Evolutionary conservation across 2,888 invertebrate genomes (phyloP).

Genomic region (Tholera decimalis): DNA sequence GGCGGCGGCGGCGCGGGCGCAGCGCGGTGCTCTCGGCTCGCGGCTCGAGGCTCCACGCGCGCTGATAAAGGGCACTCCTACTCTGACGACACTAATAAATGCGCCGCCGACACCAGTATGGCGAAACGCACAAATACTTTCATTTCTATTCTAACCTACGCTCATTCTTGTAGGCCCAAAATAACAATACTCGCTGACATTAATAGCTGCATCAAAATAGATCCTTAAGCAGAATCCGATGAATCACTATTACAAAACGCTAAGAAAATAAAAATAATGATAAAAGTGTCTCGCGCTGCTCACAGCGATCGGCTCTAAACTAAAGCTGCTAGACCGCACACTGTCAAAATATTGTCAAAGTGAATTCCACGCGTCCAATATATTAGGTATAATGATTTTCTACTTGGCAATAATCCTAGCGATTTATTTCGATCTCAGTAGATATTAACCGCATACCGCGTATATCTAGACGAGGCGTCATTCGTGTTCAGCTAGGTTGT

Average conservation of each 20-base stretch:
- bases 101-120: slow-evolving; percentile 42
- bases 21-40: slow-evolving; percentile 46
- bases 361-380: slow-evolving; percentile 90
- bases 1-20: slow-evolving; percentile 55
- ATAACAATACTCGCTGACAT: slow-evolving; percentile 66
- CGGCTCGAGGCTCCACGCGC: slow-evolving; percentile 55
- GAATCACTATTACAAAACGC: slow-evolving; percentile 73
- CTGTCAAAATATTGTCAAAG: slow-evolving; percentile 91
- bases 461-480: slow-evolving; percentile 87
- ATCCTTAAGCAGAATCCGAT: slow-evolving; percentile 76
- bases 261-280: slow-evolving; percentile 79
- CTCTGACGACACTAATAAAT: slow-evolving; percentile 55
- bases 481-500: slow-evolving; percentile 84
- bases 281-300: slow-evolving; percentile 72
- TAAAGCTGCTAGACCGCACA: slow-evolving; percentile 82
- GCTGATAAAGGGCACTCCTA: slow-evolving; percentile 64
- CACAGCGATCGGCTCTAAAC: slow-evolving; percentile 79
- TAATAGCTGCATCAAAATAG: slow-evolving; percentile 77
- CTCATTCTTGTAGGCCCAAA: slow-evolving; percentile 56
- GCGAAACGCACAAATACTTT: slow-evolving; percentile 60
- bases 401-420: slow-evolving; percentile 91
- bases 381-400: slow-evolving; percentile 88
- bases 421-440: slow-evolving; percentile 89
- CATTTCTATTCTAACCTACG: slow-evolving; percentile 58
- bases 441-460: slow-evolving; percentile 89